phyloP scores from a whole-genome alignment of 1,140 invertebrate species.

The Saxidomus purpurata region DNA sequence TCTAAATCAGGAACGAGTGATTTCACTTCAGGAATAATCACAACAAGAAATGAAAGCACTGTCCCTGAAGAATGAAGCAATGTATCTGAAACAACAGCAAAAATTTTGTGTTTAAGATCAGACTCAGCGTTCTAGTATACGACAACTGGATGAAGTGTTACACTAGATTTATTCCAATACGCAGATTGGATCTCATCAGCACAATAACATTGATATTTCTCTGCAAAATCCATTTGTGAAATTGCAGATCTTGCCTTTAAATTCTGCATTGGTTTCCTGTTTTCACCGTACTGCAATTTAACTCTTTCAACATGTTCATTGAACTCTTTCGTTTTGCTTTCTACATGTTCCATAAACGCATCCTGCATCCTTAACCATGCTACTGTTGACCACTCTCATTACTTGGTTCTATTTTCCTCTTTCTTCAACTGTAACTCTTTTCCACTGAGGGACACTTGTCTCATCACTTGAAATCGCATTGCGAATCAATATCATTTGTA shows the following conservation, averaged over 20 bases:
- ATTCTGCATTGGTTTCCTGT: not conserved
- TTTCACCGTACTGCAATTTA: slow-evolving; percentile 26
- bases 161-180: not conserved
- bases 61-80: not conserved
- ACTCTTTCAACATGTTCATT: not conserved
- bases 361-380: not conserved
- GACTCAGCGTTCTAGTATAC: not conserved
- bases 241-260: not conserved
- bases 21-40: not conserved
- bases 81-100: slow-evolving; percentile 26
- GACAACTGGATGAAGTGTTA: slow-evolving; percentile 19
- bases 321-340: not conserved
- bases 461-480: not conserved
- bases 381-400: not conserved
- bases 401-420: slow-evolving; percentile 6
- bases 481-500: not conserved
- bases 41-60: not conserved
- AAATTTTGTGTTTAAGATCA: slow-evolving; percentile 13
- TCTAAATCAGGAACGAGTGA: not conserved
- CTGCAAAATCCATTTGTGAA: slow-evolving; percentile 44
- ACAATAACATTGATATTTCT: slow-evolving; percentile 11
- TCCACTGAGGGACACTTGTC: not conserved
- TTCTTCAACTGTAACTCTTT: slow-evolving; percentile 15
- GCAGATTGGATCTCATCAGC: slow-evolving; percentile 8
- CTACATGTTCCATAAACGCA: not conserved